phyloP scores from a whole-genome alignment of 2,888 invertebrate species.

The Andrena fulva region DNA sequence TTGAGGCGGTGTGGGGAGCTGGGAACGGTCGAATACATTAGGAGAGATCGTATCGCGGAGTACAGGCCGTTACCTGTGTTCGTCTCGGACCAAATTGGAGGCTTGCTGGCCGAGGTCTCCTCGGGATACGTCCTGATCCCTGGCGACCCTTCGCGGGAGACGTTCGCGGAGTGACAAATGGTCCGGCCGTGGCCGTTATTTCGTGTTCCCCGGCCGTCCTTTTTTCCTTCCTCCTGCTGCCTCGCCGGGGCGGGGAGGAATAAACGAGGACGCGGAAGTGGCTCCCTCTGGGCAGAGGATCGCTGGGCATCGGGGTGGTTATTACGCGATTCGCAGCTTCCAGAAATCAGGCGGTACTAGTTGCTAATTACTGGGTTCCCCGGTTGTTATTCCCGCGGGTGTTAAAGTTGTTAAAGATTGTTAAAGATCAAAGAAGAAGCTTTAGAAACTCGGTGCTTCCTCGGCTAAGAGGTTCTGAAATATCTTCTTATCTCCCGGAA shows the following conservation, averaged over 20 bases:
- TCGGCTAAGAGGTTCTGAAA: background rate
- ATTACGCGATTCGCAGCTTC: background rate
- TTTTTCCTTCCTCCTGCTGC: conserved; percentile 16
- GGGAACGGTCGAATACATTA: conserved; percentile 63
- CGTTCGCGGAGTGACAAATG: conserved; percentile 71
- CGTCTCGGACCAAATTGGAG: conserved; percentile 75
- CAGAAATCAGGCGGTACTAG: background rate
- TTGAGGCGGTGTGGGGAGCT: background rate
- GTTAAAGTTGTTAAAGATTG: too few species aligned
- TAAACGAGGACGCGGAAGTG: background rate
- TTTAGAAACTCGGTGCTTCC: too few species aligned
- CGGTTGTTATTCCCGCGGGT: too few species aligned
- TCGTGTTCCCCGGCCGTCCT: conserved; percentile 58
- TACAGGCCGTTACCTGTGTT: conserved; percentile 75
- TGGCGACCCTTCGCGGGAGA: conserved; percentile 69
- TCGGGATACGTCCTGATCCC: conserved; percentile 70
- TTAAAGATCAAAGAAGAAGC: too few species aligned
- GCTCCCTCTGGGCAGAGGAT: background rate
- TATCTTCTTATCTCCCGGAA: background rate
- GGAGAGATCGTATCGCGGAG: conserved; percentile 65
- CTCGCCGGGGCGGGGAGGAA: conserved; percentile 7
- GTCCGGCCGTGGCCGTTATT: conserved; percentile 68
- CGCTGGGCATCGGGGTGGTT: background rate
- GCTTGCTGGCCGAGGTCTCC: conserved; percentile 66
- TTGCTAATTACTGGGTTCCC: background rate